Evolutionary conservation across 2,888 invertebrate genomes (phyloP), one percentile per base, ranked within the genome.

Genomic region (Epiblema foenella): DNA sequence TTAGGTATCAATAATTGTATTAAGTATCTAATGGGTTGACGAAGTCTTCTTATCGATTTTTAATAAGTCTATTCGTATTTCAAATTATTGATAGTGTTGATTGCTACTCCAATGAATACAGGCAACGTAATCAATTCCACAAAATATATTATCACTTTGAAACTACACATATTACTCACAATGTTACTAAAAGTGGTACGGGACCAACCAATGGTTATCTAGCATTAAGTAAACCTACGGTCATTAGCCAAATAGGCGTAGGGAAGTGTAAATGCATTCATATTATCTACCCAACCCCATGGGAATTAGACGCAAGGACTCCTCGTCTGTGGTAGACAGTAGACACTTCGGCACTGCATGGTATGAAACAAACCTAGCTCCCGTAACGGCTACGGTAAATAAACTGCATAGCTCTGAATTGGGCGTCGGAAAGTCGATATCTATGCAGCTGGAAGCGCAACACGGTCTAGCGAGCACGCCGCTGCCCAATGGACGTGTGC

Each of bases 381-480:
- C 51, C 37, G n/a, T 59, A 59, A 49, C 58, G 51, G 5, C 11
- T 29, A 20, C 42, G 39, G 33, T 24, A 62, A 57, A 62, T 65
- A 65, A 57, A 54, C 59, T 57, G 49, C 62, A 57, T 62, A n/a
- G n/a, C 58, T 20, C 24, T 5, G 52, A 58, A 68, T 68, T 68
- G 42, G 46, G 57, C 24, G 63, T 67, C 68, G 63, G 74, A 76
- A 75, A 76, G 86, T 82, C 86, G 81, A 80, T 78, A 78, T 77
- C 73, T 74, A 83, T 84, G 86, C 84, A 82, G 82, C 80, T 83
- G 84, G 82, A 85, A 83, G 80, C 76, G 65, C 74, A 76, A 71
- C 79, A 90, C 88, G 89, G 92, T 93, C 92, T 93, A 75, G 90
- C 77, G 89, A 82, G 75, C 89, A 89, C 87, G 84, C 69, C 79